phyloP scores from a whole-genome alignment of 1,140 invertebrate species.

The Drosophila teissieri region DNA sequence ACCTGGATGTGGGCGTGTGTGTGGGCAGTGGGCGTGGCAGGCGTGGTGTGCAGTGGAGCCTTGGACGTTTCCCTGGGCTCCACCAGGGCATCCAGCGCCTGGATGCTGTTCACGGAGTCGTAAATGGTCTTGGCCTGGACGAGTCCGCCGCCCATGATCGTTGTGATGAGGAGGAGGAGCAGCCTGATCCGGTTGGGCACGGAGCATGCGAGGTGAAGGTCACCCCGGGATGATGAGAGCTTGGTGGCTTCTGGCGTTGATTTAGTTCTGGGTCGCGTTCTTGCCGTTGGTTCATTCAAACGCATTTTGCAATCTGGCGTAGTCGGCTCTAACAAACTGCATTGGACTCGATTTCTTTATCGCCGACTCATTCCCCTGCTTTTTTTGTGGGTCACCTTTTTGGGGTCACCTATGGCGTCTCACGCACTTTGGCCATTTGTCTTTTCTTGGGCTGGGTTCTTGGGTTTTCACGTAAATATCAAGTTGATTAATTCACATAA shows the following conservation, averaged over 20 bases:
- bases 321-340: constrained; percentile 75
- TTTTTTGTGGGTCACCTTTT: constrained; percentile 15
- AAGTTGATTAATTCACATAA: constrained; percentile 47
- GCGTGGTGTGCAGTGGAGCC: constrained; percentile 5
- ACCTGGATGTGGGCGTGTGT: not conserved
- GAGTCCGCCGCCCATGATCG: constrained; percentile 49
- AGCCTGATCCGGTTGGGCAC: constrained; percentile 62
- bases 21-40: constrained; percentile 25
- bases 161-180: constrained; percentile 64
- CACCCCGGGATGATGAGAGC: constrained; percentile 7
- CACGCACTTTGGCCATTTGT: constrained; percentile 52
- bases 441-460: not conserved
- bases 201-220: constrained; percentile 50
- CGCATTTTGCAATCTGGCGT: constrained; percentile 74
- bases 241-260: constrained; percentile 26
- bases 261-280: constrained; percentile 51
- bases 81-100: constrained; percentile 11
- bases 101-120: constrained; percentile 36
- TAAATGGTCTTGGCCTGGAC: constrained; percentile 41
- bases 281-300: constrained; percentile 73
- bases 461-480: constrained; percentile 42
- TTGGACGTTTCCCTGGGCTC: constrained; percentile 11
- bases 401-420: constrained; percentile 44
- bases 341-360: constrained; percentile 60
- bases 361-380: constrained; percentile 5